Base-by-base conservation (phyloP, 2,113 vertebrate species). In the Jacana jacana region DNA sequence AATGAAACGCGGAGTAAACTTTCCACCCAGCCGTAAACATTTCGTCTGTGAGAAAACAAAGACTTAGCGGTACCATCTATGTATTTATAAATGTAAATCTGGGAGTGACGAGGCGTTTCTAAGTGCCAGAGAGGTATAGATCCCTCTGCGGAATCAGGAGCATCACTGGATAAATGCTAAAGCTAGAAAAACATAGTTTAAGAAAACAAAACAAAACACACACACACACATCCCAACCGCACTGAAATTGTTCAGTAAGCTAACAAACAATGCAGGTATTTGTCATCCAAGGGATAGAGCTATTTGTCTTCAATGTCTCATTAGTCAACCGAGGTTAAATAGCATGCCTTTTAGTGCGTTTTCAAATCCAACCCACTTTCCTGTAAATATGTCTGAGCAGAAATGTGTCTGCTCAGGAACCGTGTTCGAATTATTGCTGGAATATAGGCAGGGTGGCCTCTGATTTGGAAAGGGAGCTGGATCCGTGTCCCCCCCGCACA, bases 301-400 rank as follows among this genome's bases (percentile, higher is more conserved):
- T 51, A 75, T 95, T 86, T 79, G 77, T 94, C 94, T 86, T 64
- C 89, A 15, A 1, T 40, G 76, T 91, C 93, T 88, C 80, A n/a
- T 86, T 84, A 94, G 90, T 9, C 88, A 73, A 4, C 88, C 88
- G 87, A 89, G 96, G 93, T 95, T 94, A 91, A 94, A 70, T 14
- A 82, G 60, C 55, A 8, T 11, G 64, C 66, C 77, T 13, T 35
- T 82, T 18, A 78, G 61, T 8, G 91, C 91, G 11, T 8, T 88
- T 40, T 58, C 88, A 68, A 68, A 91, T 39, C 79, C 91, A 69
- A 30, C 42, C 88, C 91, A 3, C 70, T 44, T 65, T 33, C 65
- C 64, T 86, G 40, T 40, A 52, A 88, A 83, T 31, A 15, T 2
- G 22, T 11, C 79, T 22, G 71, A 86, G 79, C 68, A 70, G 71